Evolutionary conservation across 2,888 invertebrate genomes (phyloP).

Genomic region (Drosophila fulvimacula): DNA sequence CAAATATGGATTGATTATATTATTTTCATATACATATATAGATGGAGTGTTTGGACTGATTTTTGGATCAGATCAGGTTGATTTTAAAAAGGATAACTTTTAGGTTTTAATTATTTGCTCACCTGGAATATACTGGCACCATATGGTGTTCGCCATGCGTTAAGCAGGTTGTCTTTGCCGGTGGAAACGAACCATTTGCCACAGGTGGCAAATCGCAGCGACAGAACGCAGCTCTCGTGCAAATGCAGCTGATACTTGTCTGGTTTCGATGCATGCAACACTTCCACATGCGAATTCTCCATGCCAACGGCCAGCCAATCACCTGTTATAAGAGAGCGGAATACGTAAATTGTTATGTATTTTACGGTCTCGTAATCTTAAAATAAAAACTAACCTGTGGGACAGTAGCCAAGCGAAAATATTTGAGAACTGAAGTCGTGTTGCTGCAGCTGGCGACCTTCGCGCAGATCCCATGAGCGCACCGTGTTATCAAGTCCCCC

Average conservation of each 20-base stretch:
- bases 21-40: neutral
- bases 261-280: slow-evolving; percentile 94
- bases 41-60: neutral
- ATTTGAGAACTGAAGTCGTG: slow-evolving; percentile 97
- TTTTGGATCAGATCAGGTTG: no score
- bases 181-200: slow-evolving; percentile 99
- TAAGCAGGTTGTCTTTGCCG: slow-evolving; percentile 98
- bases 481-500: slow-evolving; percentile 99
- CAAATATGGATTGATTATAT: slow-evolving; percentile 4
- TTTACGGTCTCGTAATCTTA: no score
- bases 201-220: slow-evolving; percentile 96
- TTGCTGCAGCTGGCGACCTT: slow-evolving; percentile 96
- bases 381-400: slow-evolving; percentile 88
- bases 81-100: no score
- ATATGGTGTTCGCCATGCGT: slow-evolving; percentile 99
- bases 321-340: slow-evolving; percentile 84
- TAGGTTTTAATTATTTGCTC: slow-evolving; percentile 39
- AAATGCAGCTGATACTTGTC: slow-evolving; percentile 98
- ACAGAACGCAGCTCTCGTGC: slow-evolving; percentile 98
- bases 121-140: slow-evolving; percentile 99
- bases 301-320: slow-evolving; percentile 99
- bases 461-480: slow-evolving; percentile 97
- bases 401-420: slow-evolving; percentile 95
- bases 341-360: neutral
- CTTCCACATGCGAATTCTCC: slow-evolving; percentile 99